Conservation (phyloP, 2,797 vertebrate species). For the Enteromius paludinosus region DNA sequence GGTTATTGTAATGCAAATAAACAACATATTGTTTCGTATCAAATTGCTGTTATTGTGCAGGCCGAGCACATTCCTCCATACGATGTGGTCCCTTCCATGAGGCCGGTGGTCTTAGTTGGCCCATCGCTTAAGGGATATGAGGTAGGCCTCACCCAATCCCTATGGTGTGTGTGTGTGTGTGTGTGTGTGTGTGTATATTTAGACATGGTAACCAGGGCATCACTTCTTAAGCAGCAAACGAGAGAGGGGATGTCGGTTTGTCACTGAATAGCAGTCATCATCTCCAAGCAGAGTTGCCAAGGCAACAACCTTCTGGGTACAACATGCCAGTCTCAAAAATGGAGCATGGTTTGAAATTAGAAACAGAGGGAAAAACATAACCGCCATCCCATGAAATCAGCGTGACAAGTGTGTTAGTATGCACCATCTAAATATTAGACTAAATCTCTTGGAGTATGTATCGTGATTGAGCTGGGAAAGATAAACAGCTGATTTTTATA, state of each 20-base stretch:
- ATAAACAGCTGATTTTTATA: neutral
- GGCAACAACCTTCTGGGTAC: constrained; percentile 80
- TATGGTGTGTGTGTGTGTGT: constrained; percentile 20
- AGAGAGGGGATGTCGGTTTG: constrained; percentile 68
- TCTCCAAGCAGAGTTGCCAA: constrained; percentile 75
- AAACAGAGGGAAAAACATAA: constrained; percentile 64
- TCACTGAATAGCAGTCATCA: constrained; percentile 74
- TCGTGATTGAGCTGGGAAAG: constrained; percentile 1
- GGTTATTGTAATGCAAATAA: constrained; percentile 1
- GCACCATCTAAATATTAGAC: neutral
- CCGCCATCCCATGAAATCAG: constrained; percentile 36
- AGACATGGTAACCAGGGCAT: constrained; percentile 54
- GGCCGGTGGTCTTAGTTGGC: constrained; percentile 95
- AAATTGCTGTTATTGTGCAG: constrained; percentile 71
- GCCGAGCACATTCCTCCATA: constrained; percentile 95
- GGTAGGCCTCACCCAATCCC: constrained; percentile 74
- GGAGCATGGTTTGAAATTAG: constrained; percentile 75
- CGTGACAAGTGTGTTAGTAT: constrained; percentile 38
- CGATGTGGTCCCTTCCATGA: constrained; percentile 97
- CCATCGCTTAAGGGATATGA: constrained; percentile 98
- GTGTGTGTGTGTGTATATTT: constrained; percentile 50
- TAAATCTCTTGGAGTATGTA: constrained; percentile 5
- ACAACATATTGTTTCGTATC: neutral
- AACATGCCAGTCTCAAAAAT: constrained; percentile 72
- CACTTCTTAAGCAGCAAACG: constrained; percentile 53